Evolutionary conservation across 92 coral and sea anemone genomes (phyloP), one percentile per base, ranked within the genome.

Genomic region (Zoanthus sansibaricus): DNA sequence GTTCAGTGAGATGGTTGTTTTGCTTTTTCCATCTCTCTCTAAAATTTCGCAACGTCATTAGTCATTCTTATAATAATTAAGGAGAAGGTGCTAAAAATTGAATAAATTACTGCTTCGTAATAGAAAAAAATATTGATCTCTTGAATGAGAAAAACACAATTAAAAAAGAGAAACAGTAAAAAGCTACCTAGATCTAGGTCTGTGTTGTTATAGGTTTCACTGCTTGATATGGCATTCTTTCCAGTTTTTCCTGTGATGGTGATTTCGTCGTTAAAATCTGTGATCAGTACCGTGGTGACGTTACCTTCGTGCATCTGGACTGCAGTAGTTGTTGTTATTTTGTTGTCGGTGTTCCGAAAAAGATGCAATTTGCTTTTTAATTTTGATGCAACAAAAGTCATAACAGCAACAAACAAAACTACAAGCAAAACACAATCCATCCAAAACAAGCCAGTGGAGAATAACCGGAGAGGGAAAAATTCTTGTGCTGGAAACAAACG

Each of bases 21-120:
- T 4, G 42, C 3, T 4, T 37, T 37, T 37, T 37, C 2, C 42
- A 4, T 37, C 4, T 37, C 42, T 37, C 42, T 37, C 4, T 37
- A 37, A 37, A 37, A 37, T 37, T 37, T 37, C 42, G 4, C 42
- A 37, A 37, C 42, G 42, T 37, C 42, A 1, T 37, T 37, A 37
- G 2, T 37, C 42, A 37, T 37, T 37, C 42, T 37, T 37, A 61
- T 69, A 5, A 66, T 69, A 14, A 77, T 30, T 15, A 77, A 18
- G 9, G 83, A 54, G 42, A 48, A 64, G 14, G 83, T 58, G 48
- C 70, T 58, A 69, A 54, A 77, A 58, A 77, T 56, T 21, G 83
- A 45, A 54, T 54, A 77, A 47, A 56, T 52, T 4, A 56, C 17
- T 55, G 30, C 83, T 17, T 15, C 20, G 25, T 56, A 20, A 33